A percentile compares a stretch with the other conserved stretches of the same genome.
These are phyloP conservation scores for Vulpes lagopus DNA, from an alignment of 2,113 vertebrate species.

Conservation along the genomic window DNA sequence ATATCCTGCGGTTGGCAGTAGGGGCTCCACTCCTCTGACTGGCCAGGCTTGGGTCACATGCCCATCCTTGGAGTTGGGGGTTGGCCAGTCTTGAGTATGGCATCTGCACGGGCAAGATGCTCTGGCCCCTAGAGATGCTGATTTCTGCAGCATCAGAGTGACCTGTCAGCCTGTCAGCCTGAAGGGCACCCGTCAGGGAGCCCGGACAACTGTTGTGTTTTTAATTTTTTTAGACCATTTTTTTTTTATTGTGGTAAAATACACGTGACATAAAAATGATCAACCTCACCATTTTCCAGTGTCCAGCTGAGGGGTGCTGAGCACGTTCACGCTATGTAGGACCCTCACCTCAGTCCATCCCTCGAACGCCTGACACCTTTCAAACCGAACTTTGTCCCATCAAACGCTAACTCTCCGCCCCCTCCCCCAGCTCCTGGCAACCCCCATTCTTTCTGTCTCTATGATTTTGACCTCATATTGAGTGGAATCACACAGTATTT, in stretches of 20 bases:
- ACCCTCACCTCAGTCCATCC: fast-evolving
- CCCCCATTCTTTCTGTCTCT: background rate
- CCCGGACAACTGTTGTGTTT: fast-evolving
- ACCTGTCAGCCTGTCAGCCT: background rate
- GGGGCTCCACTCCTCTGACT: background rate
- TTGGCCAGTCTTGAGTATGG: background rate
- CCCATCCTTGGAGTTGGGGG: background rate
- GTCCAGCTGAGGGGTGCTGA: fast-evolving
- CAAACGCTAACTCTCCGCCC: too few relatives aligned
- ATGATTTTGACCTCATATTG: fast-evolving
- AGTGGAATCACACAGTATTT: fast-evolving
- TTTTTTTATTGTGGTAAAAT: background rate
- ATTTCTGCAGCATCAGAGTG: background rate
- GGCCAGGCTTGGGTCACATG: background rate
- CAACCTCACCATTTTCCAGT: background rate
- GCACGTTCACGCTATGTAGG: fast-evolving
- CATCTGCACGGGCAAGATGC: fast-evolving
- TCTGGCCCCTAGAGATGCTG: background rate
- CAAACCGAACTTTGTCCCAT: fast-evolving
- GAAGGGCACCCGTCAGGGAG: background rate
- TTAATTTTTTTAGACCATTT: background rate
- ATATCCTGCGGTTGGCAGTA: background rate
- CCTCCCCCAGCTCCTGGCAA: background rate
- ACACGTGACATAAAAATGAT: background rate
- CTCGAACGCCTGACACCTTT: background rate